These are phyloP conservation scores for Sipha flava DNA, from an alignment of 1,140 invertebrate genomes.

Conservation along the genomic window DNA sequence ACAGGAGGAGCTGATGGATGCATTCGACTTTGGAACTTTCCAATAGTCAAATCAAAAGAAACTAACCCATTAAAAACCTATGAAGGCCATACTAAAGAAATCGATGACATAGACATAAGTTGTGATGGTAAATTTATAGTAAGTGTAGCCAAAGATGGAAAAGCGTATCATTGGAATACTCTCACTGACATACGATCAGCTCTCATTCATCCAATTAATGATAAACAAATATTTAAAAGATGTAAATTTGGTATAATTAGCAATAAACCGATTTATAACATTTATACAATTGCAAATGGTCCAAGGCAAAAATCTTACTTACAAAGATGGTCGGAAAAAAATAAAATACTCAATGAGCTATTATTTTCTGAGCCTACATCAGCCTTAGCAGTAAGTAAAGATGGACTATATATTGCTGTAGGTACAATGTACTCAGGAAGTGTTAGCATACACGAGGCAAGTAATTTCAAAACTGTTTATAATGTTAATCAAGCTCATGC, in stretches of 20 bases:
- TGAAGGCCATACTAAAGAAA: conserved; percentile 66
- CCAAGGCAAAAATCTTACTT: conserved; percentile 42
- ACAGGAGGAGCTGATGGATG: conserved; percentile 86
- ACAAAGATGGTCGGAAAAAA: conserved; percentile 48
- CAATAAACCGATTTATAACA: not conserved
- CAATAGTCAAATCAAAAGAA: conserved; percentile 54
- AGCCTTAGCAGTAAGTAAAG: conserved; percentile 76
- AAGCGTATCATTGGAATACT: conserved; percentile 70
- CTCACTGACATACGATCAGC: conserved; percentile 54
- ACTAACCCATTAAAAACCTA: conserved; percentile 45
- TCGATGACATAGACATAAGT: conserved; percentile 87
- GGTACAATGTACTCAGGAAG: conserved; percentile 88
- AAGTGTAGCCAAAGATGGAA: conserved; percentile 80
- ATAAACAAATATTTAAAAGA: conserved; percentile 40
- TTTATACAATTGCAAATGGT: conserved; percentile 10
- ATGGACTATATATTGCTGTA: conserved; percentile 82
- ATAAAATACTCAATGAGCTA: not conserved
- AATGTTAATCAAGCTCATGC: conserved; percentile 75
- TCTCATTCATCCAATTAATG: conserved; percentile 49
- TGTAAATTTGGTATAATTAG: conserved; percentile 37
- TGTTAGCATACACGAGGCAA: conserved; percentile 82
- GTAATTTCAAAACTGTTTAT: conserved; percentile 80
- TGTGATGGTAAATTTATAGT: conserved; percentile 62
- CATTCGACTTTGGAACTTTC: conserved; percentile 81
- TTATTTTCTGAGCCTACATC: conserved; percentile 56